These are phyloP conservation scores for Dendrocincla fuliginosa DNA, from an alignment of 2,797 vertebrate genomes.

Conservation along the genomic window DNA sequence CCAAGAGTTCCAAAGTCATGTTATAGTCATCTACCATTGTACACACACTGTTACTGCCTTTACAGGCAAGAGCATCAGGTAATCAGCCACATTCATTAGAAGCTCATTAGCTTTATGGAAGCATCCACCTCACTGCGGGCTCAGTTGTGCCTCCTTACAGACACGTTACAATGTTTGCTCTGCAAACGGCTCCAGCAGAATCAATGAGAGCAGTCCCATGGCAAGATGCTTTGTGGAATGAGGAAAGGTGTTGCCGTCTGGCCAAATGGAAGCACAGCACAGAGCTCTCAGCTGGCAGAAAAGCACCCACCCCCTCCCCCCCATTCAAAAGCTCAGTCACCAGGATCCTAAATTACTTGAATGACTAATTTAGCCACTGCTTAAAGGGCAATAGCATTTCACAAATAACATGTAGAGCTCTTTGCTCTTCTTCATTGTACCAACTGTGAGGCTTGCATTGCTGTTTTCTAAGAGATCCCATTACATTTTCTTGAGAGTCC, in stretches of 20 bases:
- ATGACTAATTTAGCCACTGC: background rate
- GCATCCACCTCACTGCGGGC: background rate
- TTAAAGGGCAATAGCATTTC: background rate
- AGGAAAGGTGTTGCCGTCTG: background rate
- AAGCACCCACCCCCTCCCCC: background rate
- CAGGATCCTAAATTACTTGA: background rate
- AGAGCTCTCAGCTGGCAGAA: background rate
- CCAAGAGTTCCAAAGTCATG: background rate
- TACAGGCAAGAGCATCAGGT: background rate
- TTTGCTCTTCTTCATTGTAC: background rate
- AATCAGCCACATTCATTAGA: background rate
- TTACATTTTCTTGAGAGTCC: background rate
- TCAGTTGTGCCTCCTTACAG: background rate
- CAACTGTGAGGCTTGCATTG: background rate
- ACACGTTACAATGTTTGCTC: background rate
- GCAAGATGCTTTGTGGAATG: background rate
- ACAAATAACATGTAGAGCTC: background rate
- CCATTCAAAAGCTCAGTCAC: background rate
- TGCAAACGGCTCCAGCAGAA: background rate
- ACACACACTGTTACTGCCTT: background rate
- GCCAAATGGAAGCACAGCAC: background rate
- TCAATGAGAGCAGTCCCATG: background rate
- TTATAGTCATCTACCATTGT: accelerated
- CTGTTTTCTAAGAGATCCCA: conserved; percentile 6
- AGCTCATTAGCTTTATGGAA: background rate